Base-by-base conservation (phyloP, 2,888 invertebrate genomes). In the Anorthoa munda region DNA sequence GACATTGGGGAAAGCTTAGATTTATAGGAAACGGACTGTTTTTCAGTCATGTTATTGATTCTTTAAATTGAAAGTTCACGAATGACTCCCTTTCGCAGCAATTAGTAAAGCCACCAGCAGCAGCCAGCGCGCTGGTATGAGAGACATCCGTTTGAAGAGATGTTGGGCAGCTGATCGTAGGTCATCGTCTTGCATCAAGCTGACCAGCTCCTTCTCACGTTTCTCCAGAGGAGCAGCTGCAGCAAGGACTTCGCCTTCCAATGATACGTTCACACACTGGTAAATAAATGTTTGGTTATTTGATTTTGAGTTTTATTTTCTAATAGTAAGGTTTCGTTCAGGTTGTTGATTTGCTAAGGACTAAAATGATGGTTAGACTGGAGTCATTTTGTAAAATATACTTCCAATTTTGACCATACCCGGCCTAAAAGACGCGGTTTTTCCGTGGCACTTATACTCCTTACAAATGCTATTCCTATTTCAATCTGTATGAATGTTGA, bases 101-200 rank as follows among this genome's bases (percentile, higher is more conserved):
- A n/a, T n/a, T n/a, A n/a, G n/a, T n/a, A n/a, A n/a, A n/a, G n/a
- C n/a, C n/a, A n/a, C n/a, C n/a, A n/a, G n/a, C n/a, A n/a, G n/a
- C n/a, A n/a, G n/a, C n/a, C n/a, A n/a, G n/a, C n/a, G n/a, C 11
- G 92, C 93, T 0, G 96, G 96, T 73, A 96, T 88, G 4, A 94
- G 93, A 23, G 96, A 95, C 96, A 96, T 96, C 61, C 90, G 89
- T 72, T 92, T 92, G 84, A 96, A 96, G n/a, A 95, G 90, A 64
- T 94, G 92, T 78, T 91, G 86, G 0, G 96, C 96, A 0, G 92
- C 94, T 0, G 92, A 89, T 1, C 91, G 89, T 59, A 95, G 67
- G 69, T 96, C 96, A 0, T 94, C 93, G 56, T 95, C 96, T 77
- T 94, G 95, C 95, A 96, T 95, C 65, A 96, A 86, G 61, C 90